A percentile compares a stretch with the other conserved stretches of the same genome.
Evolutionary conservation across 2,797 vertebrate genomes (phyloP).

Genomic region (Thunnus albacares): DNA sequence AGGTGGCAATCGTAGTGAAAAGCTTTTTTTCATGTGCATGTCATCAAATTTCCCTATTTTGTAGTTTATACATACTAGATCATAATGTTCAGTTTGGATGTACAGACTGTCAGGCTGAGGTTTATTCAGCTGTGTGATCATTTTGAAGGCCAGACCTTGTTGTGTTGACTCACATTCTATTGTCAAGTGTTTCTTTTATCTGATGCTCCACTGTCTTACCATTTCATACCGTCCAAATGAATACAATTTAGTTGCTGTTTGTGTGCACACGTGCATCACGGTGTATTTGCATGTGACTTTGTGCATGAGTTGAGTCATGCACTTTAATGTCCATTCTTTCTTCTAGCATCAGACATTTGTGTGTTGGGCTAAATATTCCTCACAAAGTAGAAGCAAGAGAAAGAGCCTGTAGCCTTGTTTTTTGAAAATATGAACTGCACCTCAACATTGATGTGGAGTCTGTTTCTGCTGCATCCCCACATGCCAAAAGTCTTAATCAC

Average conservation of each 20-base stretch:
- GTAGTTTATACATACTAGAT: background rate
- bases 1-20: background rate
- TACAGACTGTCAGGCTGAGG: background rate
- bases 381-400: background rate
- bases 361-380: background rate
- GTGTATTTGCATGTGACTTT: slow-evolving; percentile 4
- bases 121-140: background rate
- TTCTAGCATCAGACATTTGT: slow-evolving; percentile 10
- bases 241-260: background rate
- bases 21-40: background rate
- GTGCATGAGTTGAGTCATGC: slow-evolving; percentile 7
- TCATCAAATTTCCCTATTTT: background rate
- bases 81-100: background rate
- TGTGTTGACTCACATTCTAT: background rate
- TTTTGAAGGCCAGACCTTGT: background rate
- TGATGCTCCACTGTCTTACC: background rate
- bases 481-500: background rate
- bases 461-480: background rate
- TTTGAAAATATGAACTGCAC: slow-evolving; percentile 9
- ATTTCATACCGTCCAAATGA: too few species aligned
- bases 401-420: background rate
- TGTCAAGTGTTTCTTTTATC: too few species aligned
- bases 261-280: background rate
- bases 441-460: background rate
- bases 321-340: background rate